Conservation (phyloP, 2,113 vertebrate genomes). For the Narcine bancroftii region DNA sequence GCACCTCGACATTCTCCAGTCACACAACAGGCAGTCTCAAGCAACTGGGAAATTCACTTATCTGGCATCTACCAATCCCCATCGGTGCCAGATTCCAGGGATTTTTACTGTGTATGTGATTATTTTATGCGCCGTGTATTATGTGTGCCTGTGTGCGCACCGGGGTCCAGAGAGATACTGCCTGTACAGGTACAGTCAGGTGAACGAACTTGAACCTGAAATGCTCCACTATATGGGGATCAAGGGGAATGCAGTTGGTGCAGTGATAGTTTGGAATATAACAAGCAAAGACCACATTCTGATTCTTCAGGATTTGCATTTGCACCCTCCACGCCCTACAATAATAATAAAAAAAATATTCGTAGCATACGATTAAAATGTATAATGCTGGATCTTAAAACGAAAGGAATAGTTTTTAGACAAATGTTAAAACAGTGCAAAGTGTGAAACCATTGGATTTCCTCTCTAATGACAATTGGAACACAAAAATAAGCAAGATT, state of each 20-base stretch:
- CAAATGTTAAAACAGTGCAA: not conserved
- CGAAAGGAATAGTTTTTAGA: not conserved
- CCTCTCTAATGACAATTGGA: not conserved
- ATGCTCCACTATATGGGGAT: too few relatives aligned
- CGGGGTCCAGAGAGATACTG: too few relatives aligned
- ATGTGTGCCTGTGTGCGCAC: too few relatives aligned
- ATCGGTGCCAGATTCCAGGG: too few relatives aligned
- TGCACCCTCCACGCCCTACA: not conserved
- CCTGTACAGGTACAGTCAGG: too few relatives aligned
- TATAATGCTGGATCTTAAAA: not conserved
- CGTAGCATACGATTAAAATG: not conserved
- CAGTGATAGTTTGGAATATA: not conserved
- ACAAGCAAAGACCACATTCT: not conserved
- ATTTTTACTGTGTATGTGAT: too few relatives aligned
- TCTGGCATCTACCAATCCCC: too few relatives aligned
- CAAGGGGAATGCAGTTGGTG: not conserved
- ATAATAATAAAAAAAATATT: not conserved
- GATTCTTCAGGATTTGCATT: not conserved
- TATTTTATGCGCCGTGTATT: too few relatives aligned
- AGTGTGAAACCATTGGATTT: not conserved
- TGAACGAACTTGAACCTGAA: too few relatives aligned
- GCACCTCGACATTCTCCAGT: too few relatives aligned
- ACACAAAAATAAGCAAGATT: not conserved
- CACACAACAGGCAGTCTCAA: too few relatives aligned
- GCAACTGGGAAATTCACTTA: too few relatives aligned